A percentile compares a stretch with the other conserved stretches of the same genome.
Conservation (phyloP, 2,113 vertebrate genomes). For the Lamprologus lemairii region DNA sequence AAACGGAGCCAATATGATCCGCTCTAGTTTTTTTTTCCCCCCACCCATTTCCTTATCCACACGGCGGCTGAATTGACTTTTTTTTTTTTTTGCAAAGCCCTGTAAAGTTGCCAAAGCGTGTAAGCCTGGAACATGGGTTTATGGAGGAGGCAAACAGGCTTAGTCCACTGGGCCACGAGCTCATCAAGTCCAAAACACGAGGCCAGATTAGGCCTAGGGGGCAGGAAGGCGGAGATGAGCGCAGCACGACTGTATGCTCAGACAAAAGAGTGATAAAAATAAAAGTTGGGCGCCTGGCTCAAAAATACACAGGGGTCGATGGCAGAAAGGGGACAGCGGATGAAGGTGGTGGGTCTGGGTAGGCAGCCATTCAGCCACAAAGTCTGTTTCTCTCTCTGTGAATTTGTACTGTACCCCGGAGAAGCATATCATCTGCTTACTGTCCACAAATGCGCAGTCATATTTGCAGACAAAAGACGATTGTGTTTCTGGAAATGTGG, state of each 20-base stretch:
- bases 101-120: slow-evolving; percentile 54
- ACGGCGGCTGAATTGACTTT: slow-evolving; percentile 38
- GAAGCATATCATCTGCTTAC: not conserved
- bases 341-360: slow-evolving; percentile 6
- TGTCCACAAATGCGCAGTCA: not conserved
- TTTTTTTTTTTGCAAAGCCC: slow-evolving; percentile 37
- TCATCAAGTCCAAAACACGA: slow-evolving; percentile 59
- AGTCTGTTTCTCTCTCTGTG: not conserved
- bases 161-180: slow-evolving; percentile 50
- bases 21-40: not conserved
- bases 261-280: slow-evolving; percentile 27
- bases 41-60: slow-evolving; percentile 18
- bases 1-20: slow-evolving; percentile 31
- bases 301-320: not conserved
- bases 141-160: slow-evolving; percentile 57
- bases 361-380: not conserved
- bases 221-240: slow-evolving; percentile 6
- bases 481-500: not conserved
- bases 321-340: slow-evolving; percentile 15
- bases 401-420: not conserved
- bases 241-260: not conserved
- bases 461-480: not conserved
- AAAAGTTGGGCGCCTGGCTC: not conserved
- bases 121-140: slow-evolving; percentile 59
- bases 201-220: slow-evolving; percentile 49